Evolutionary conservation across 2,113 vertebrate genomes (phyloP).

Genomic region (Neotragus pygmaeus): DNA sequence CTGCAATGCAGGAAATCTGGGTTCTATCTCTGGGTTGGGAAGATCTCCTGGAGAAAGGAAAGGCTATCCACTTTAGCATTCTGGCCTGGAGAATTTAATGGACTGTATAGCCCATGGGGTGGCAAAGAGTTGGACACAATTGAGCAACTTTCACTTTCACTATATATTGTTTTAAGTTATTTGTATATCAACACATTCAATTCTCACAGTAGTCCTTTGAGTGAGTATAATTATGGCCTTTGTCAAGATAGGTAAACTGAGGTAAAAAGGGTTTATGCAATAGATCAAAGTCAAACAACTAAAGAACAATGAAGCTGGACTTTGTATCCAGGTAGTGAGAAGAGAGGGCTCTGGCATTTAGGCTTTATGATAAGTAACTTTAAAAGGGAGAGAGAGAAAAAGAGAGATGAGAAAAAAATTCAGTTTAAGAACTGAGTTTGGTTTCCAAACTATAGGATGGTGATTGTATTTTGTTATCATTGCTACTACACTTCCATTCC

Average conservation of each 20-base stretch:
- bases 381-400: background rate
- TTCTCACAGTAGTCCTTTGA: background rate
- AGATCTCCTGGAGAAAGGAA: background rate
- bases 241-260: background rate
- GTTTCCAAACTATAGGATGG: background rate
- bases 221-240: background rate
- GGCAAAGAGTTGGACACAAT: fast-evolving
- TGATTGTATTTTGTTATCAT: background rate
- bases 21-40: background rate
- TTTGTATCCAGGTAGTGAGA: background rate
- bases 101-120: background rate
- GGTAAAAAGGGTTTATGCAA: background rate
- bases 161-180: background rate
- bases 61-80: background rate
- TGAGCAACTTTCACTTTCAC: background rate
- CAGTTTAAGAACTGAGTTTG: background rate
- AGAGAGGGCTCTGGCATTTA: background rate
- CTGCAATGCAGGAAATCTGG: background rate
- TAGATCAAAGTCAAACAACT: background rate
- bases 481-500: background rate
- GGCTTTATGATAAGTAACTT: background rate
- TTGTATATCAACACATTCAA: background rate
- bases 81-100: background rate
- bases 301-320: background rate
- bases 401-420: background rate